phyloP scores from a whole-genome alignment of 2,888 invertebrate genomes.

The Drosophila putrida region DNA sequence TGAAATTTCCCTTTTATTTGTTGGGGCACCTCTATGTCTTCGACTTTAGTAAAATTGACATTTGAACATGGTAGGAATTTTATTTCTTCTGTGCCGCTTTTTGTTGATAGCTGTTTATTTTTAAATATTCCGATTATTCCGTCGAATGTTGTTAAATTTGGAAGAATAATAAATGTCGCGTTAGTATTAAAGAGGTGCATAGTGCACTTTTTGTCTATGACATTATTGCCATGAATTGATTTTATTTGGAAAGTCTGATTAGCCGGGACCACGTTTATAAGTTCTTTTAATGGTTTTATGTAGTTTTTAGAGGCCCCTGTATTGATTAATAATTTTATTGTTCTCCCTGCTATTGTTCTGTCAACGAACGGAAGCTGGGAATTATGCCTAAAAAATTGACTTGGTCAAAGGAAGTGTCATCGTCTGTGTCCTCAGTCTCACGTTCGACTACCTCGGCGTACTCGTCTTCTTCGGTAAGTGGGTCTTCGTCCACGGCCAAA shows the following conservation, averaged over 20 bases:
- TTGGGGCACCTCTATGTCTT: neutral
- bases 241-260: neutral
- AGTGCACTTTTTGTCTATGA: neutral
- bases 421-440: too few species aligned
- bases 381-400: slow-evolving; percentile 7
- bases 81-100: too few species aligned
- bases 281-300: slow-evolving; percentile 6
- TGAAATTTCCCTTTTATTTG: neutral
- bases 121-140: slow-evolving; percentile 21
- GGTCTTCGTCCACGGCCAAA: too few species aligned
- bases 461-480: too few species aligned
- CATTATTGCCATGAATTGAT: neutral
- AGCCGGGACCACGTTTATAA: neutral
- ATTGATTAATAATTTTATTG: neutral
- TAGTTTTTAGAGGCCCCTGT: slow-evolving; percentile 12
- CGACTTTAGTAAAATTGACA: neutral
- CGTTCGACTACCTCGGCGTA: too few species aligned
- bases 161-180: slow-evolving; percentile 12
- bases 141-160: slow-evolving; percentile 8
- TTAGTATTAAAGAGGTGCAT: neutral
- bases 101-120: too few species aligned
- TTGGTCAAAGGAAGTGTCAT: too few species aligned
- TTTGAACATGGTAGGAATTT: neutral
- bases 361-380: slow-evolving; percentile 4
- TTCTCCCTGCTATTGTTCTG: slow-evolving; percentile 4